phyloP scores from a whole-genome alignment of 1,140 invertebrate species.

The Megathymus violae region DNA sequence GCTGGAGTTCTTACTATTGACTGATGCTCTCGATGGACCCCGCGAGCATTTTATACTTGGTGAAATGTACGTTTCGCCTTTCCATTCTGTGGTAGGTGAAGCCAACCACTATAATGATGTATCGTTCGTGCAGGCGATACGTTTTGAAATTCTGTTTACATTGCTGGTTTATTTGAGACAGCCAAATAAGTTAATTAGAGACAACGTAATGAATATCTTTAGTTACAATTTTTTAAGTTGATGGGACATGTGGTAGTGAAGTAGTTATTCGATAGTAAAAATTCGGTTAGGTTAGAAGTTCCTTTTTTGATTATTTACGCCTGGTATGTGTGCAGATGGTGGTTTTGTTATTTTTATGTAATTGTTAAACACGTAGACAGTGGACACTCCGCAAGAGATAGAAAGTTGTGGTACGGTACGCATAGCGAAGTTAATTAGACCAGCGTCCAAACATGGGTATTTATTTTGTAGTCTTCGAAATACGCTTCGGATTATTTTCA shows the following conservation, averaged over 20 bases:
- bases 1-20: slow-evolving; percentile 68
- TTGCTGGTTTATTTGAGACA: slow-evolving; percentile 32
- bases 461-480: too few species aligned
- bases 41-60: slow-evolving; percentile 76
- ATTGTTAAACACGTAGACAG: slow-evolving; percentile 25
- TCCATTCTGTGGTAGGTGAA: slow-evolving; percentile 75
- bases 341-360: slow-evolving; percentile 31
- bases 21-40: slow-evolving; percentile 65
- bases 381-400: slow-evolving; percentile 5
- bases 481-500: too few species aligned
- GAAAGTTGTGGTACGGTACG: slow-evolving; percentile 20
- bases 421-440: slow-evolving; percentile 5
- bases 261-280: slow-evolving; percentile 25
- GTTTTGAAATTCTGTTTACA: slow-evolving; percentile 31
- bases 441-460: neutral
- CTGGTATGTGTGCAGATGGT: slow-evolving; percentile 13
- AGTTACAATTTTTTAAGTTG: too few species aligned
- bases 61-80: slow-evolving; percentile 74
- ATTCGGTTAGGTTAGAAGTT: slow-evolving; percentile 25
- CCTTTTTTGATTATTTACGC: slow-evolving; percentile 16
- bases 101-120: slow-evolving; percentile 38
- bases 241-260: slow-evolving; percentile 13
- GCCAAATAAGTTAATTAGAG: neutral
- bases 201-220: slow-evolving; percentile 2
- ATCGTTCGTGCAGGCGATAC: slow-evolving; percentile 14